These are phyloP conservation scores for Tachycineta bicolor DNA, from an alignment of 2,113 vertebrate genomes.

Conservation along the genomic window DNA sequence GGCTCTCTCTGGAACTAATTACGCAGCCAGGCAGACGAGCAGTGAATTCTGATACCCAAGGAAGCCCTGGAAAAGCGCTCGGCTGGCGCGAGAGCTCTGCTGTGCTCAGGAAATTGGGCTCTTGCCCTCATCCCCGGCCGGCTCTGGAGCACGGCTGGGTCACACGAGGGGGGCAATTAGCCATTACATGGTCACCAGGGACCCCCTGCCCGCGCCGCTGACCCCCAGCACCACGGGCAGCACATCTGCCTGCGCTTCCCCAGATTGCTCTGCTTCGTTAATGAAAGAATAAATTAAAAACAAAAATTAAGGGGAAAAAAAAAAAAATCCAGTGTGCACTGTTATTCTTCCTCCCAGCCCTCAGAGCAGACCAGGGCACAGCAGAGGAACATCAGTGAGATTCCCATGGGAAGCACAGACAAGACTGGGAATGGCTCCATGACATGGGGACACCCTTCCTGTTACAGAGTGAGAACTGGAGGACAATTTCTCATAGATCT, in stretches of 20 bases:
- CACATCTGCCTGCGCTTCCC: fast-evolving
- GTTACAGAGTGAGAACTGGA: fast-evolving
- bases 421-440: background rate
- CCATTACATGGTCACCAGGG: background rate
- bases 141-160: background rate
- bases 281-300: background rate
- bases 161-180: conserved; percentile 3
- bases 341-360: background rate
- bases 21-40: background rate
- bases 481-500: background rate
- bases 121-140: background rate
- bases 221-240: background rate
- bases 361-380: background rate
- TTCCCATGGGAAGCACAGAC: background rate
- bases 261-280: background rate
- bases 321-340: background rate
- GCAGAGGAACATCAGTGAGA: background rate
- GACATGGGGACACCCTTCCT: background rate
- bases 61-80: background rate
- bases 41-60: background rate
- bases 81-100: background rate
- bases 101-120: conserved; percentile 44
- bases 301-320: background rate
- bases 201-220: background rate
- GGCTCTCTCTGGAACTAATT: conserved; percentile 18